phyloP scores from a whole-genome alignment of 2,888 invertebrate genomes.

The Epinotia brunnichana region DNA sequence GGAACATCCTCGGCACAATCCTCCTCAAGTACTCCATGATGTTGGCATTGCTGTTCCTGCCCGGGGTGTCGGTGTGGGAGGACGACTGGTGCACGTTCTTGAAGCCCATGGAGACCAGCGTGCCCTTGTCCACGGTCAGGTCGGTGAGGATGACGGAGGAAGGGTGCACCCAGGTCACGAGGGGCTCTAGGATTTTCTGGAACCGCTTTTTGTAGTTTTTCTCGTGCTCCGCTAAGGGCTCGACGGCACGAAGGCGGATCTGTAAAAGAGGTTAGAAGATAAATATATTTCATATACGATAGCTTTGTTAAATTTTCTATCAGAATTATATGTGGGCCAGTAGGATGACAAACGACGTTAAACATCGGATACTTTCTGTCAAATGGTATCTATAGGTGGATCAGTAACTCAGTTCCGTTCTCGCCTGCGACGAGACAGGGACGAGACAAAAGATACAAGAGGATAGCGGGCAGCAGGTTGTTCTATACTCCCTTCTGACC shows the following conservation, averaged over 20 bases:
- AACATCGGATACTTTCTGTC: too few relatives aligned
- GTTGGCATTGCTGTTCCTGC: conserved; percentile 86
- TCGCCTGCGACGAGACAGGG: too few relatives aligned
- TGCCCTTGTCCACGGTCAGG: conserved; percentile 91
- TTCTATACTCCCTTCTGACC: too few relatives aligned
- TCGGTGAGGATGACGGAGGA: conserved; percentile 91
- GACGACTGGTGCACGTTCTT: conserved; percentile 88
- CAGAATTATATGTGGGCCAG: too few relatives aligned
- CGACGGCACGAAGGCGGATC: conserved; percentile 91
- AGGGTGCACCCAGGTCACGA: conserved; percentile 90
- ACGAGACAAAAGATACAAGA: too few relatives aligned
- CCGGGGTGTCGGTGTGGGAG: conserved; percentile 72
- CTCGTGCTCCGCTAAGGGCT: conserved; percentile 90
- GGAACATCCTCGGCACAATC: conserved; percentile 95
- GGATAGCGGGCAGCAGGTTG: too few relatives aligned
- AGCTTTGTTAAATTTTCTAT: too few relatives aligned
- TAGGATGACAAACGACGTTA: too few relatives aligned
- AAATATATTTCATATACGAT: neutral
- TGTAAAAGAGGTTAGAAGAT: conserved; percentile 51
- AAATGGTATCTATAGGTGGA: too few relatives aligned
- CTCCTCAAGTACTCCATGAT: conserved; percentile 94
- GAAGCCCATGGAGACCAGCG: conserved; percentile 91
- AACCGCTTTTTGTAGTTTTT: conserved; percentile 91
- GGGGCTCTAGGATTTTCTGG: conserved; percentile 91
- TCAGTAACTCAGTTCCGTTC: too few relatives aligned